Evolutionary conservation across 2,797 vertebrate species (phyloP), one percentile per base, ranked within the genome.

Genomic region (Odontamblyopus lacepedii): DNA sequence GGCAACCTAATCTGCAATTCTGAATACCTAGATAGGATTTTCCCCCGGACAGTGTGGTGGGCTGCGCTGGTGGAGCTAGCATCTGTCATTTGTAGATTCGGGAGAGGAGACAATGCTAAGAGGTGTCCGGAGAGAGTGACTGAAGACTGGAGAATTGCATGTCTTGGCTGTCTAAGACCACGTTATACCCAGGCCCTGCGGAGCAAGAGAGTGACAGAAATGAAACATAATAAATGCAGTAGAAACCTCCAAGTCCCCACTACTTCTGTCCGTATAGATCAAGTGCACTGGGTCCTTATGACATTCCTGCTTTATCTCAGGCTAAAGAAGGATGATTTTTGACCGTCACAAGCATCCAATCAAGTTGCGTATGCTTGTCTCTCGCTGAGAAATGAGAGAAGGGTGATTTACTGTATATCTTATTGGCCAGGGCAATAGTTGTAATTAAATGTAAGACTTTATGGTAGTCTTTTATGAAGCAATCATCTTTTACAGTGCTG

Each of bases 11-110:
- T 90, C 77, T 86, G 81, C 84, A 87, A 87, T 88, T 90, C 88
- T 75, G 75, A 91, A 23, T 80, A 69, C 75, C 73, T 53, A 75
- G 75, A 78, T 35, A 72, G 70, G 70, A 81, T 81, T 75, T 65
- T 74, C 77, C 78, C 79, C 84, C 74, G 27, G 84, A 88, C 80
- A 69, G 57, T 60, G 27, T 30, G 73, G 69, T 78, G 55, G 79
- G 79, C 74, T 64, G 32, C 64, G n/a, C 73, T 57, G 78, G 78
- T 70, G 71, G 81, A 53, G 64, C 70, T 0, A 75, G 79, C 81
- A 81, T 82, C 87, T 88, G 87, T 83, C 87, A 86, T 83, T 81
- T 77, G 78, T 77, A 76, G 76, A 85, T 87, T 86, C 79, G 18
- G 79, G 69, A 79, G 79, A 79, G 79, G 73, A 89, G 74, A 88